Conservation (phyloP, 2,797 vertebrate genomes). For the Nyctalus aviator region DNA sequence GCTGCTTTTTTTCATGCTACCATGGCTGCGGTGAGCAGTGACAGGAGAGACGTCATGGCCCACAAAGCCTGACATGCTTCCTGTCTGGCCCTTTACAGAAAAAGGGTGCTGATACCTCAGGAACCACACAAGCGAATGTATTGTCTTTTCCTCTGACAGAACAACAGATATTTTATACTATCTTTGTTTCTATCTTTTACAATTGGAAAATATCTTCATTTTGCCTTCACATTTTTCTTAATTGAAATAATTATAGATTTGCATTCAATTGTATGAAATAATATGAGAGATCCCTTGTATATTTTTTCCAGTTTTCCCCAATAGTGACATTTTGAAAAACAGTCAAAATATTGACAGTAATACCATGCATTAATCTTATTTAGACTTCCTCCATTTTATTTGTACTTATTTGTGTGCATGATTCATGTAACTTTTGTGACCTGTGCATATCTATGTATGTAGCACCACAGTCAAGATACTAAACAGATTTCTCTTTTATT, state of each 20-base stretch:
- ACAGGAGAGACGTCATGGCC: background rate
- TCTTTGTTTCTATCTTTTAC: background rate
- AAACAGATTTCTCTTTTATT: background rate
- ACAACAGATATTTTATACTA: background rate
- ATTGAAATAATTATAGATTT: background rate
- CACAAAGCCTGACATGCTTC: background rate
- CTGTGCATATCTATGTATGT: background rate
- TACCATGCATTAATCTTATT: background rate
- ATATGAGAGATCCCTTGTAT: background rate
- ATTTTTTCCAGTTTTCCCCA: background rate
- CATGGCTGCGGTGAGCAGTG: background rate
- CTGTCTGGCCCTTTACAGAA: background rate
- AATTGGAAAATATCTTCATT: background rate
- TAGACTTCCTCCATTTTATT: slow-evolving; percentile 5
- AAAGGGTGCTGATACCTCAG: background rate
- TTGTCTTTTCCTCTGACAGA: background rate
- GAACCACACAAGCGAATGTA: background rate
- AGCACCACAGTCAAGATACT: background rate
- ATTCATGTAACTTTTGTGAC: background rate
- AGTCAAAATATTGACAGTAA: background rate
- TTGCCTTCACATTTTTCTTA: background rate
- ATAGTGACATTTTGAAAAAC: background rate
- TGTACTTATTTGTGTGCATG: background rate
- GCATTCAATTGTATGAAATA: background rate
- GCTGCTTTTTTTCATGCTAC: background rate